phyloP scores from a whole-genome alignment of 1,140 invertebrate species.

The Liolophura sinensis region DNA sequence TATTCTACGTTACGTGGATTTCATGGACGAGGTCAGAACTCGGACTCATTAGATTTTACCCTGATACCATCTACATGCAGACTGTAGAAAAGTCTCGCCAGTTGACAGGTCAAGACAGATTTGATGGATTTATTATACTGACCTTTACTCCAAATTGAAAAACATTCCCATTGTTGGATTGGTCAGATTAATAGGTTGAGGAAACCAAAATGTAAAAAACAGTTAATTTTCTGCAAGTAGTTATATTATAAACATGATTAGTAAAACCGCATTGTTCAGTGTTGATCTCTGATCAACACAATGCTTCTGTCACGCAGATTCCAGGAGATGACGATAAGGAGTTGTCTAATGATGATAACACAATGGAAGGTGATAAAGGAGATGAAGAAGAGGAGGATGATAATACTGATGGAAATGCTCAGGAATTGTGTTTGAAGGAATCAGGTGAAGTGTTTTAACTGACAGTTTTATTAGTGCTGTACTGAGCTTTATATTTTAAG shows the following conservation, averaged over 20 bases:
- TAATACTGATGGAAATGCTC: background rate
- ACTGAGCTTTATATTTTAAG: background rate
- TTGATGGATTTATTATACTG: too few relatives aligned
- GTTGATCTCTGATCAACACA: background rate
- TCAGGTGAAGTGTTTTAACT: conserved; percentile 16
- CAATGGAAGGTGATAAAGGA: conserved; percentile 11
- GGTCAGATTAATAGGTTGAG: background rate
- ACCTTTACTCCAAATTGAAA: too few relatives aligned
- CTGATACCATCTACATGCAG: too few relatives aligned
- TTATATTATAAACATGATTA: background rate
- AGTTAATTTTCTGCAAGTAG: background rate
- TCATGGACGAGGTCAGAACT: too few relatives aligned
- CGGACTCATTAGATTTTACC: too few relatives aligned
- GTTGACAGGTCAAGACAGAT: too few relatives aligned
- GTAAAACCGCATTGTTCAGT: conserved; percentile 1
- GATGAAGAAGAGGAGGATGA: conserved; percentile 22
- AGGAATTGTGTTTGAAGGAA: conserved; percentile 50
- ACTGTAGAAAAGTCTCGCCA: too few relatives aligned
- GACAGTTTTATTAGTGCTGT: background rate
- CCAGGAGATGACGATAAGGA: background rate
- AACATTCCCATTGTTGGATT: too few relatives aligned
- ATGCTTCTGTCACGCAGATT: background rate
- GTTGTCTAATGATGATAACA: background rate
- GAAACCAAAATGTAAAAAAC: background rate
- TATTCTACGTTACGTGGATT: too few relatives aligned